These are phyloP conservation scores for Micropterix aruncella DNA, from an alignment of 2,888 invertebrate species.

Conservation along the genomic window DNA sequence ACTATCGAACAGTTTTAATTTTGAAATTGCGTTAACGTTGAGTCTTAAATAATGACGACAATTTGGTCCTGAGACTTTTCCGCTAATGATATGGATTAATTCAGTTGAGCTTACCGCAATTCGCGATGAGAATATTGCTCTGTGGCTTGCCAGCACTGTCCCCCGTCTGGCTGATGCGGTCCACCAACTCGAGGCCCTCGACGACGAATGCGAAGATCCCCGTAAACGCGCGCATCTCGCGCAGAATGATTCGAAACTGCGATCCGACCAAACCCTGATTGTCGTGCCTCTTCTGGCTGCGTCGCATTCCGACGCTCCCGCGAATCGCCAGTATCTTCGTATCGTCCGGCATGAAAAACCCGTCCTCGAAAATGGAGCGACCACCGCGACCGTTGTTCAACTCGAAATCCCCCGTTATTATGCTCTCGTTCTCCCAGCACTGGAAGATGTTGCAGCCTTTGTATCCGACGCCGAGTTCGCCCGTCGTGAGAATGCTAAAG, in stretches of 20 bases:
- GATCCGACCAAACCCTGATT: conserved; percentile 72
- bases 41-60: too few species aligned
- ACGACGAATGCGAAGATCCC: conserved; percentile 71
- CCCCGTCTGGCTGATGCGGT: conserved; percentile 62
- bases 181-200: conserved; percentile 65
- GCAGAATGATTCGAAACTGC: conserved; percentile 67
- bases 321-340: conserved; percentile 61
- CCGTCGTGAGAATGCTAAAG: conserved; percentile 55
- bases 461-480: conserved; percentile 62
- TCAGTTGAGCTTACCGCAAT: conserved; percentile 58
- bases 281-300: conserved; percentile 68
- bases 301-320: conserved; percentile 69
- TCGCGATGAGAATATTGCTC: conserved; percentile 55
- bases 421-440: conserved; percentile 71
- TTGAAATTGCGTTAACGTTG: too few species aligned
- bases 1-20: too few species aligned
- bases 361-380: conserved; percentile 60
- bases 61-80: too few species aligned
- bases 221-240: conserved; percentile 72
- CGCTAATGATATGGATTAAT: conserved; percentile 2
- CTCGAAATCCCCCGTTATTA: conserved; percentile 71
- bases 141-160: conserved; percentile 68
- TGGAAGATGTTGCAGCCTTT: conserved; percentile 70
- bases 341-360: conserved; percentile 69
- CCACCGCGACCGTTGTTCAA: conserved; percentile 70